Evolutionary conservation across 2,113 vertebrate genomes (phyloP).

Genomic region (Spermophilus dauricus): DNA sequence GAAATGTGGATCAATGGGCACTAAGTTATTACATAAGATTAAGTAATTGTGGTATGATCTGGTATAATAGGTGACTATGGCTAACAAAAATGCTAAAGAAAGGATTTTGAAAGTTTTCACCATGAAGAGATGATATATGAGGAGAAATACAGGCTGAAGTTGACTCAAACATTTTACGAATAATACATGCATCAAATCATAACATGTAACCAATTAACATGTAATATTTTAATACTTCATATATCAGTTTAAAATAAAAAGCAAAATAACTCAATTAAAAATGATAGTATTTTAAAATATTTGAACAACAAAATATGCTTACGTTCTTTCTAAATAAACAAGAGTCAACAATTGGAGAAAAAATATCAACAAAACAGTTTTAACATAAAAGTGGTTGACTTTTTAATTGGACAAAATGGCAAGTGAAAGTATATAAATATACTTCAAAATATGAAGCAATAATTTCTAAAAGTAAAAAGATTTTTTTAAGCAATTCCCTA

Average conservation of each 20-base stretch:
- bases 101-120: too few species aligned
- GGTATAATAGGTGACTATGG: too few species aligned
- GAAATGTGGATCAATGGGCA: too few species aligned
- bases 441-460: neutral
- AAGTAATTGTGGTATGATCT: too few species aligned
- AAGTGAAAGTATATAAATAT: neutral
- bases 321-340: neutral
- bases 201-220: neutral
- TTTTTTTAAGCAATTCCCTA: neutral
- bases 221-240: neutral
- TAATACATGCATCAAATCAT: too few species aligned
- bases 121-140: too few species aligned
- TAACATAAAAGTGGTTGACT: neutral
- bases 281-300: neutral
- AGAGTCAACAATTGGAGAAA: neutral
- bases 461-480: neutral
- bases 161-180: too few species aligned
- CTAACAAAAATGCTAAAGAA: too few species aligned
- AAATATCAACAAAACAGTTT: neutral
- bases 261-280: neutral
- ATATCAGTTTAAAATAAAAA: neutral
- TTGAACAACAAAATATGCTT: neutral
- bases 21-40: too few species aligned
- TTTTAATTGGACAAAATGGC: neutral
- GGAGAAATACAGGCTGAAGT: too few species aligned